Evolutionary conservation across 2,113 vertebrate species (phyloP).

Genomic region (Onychostruthus taczanowskii): DNA sequence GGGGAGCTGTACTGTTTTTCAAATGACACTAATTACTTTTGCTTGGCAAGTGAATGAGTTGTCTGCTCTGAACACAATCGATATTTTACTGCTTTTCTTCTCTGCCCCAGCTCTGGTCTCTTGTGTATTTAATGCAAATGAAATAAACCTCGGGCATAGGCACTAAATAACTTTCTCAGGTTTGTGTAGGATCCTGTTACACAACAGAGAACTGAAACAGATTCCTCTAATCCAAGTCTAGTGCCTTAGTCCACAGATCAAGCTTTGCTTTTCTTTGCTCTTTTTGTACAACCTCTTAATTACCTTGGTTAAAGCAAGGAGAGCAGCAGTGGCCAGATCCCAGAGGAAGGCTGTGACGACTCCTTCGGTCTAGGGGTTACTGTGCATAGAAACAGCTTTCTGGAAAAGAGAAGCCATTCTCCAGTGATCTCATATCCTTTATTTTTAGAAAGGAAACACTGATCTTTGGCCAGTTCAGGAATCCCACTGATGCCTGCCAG

Average conservation of each 20-base stretch:
- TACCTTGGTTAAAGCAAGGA: background rate
- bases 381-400: background rate
- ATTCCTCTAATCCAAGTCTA: background rate
- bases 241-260: background rate
- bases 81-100: background rate
- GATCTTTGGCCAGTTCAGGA: background rate
- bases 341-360: background rate
- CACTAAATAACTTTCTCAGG: background rate
- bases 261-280: background rate
- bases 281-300: background rate
- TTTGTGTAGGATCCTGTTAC: background rate
- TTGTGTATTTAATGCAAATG: background rate
- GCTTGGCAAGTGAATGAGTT: background rate
- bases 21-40: background rate
- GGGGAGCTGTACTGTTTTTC: background rate
- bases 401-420: background rate
- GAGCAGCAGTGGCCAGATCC: background rate
- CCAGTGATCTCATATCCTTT: background rate
- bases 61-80: background rate
- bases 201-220: background rate
- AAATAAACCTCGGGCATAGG: background rate
- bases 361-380: background rate
- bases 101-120: background rate
- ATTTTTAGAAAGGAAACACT: background rate
- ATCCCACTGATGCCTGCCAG: background rate